A percentile compares a stretch with the other conserved stretches of the same genome.
phyloP scores from a whole-genome alignment of 2,113 vertebrate species.

The Scatophagus argus region DNA sequence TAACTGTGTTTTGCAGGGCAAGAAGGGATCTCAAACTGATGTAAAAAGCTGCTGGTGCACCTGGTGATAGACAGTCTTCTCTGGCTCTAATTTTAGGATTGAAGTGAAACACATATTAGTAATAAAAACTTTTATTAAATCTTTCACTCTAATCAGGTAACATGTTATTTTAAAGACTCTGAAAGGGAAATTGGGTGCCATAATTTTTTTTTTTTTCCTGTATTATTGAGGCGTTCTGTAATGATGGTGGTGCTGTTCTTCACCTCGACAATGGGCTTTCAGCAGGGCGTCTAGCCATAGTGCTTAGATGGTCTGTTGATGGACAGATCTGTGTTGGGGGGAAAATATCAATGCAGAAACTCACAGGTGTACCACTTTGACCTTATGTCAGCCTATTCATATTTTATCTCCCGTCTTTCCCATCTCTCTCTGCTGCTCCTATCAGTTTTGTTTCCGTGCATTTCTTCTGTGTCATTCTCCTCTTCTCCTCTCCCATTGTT shows the following conservation, averaged over 20 bases:
- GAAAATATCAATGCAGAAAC: background rate
- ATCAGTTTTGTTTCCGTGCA: background rate
- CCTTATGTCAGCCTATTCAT: background rate
- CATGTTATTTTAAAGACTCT: constrained; percentile 5
- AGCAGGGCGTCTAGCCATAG: background rate
- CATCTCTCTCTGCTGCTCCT: background rate
- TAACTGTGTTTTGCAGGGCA: background rate
- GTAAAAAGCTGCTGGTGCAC: background rate
- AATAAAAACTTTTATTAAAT: constrained; percentile 3
- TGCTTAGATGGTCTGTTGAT: constrained; percentile 14
- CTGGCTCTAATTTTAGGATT: background rate
- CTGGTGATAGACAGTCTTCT: background rate
- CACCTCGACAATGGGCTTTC: background rate
- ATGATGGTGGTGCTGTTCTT: constrained; percentile 19
- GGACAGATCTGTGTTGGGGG: background rate
- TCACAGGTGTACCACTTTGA: background rate
- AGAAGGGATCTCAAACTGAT: background rate
- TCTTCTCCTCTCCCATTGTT: constrained; percentile 28
- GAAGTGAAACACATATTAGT: constrained; percentile 21
- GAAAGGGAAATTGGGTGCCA: constrained; percentile 1
- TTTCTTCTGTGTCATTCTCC: constrained; percentile 9
- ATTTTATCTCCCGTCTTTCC: background rate
- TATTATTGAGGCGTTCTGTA: background rate
- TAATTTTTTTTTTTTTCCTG: constrained; percentile 23
- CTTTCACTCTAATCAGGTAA: constrained; percentile 2